phyloP scores from a whole-genome alignment of 2,888 invertebrate genomes.

The Xanthorhoe designata region DNA sequence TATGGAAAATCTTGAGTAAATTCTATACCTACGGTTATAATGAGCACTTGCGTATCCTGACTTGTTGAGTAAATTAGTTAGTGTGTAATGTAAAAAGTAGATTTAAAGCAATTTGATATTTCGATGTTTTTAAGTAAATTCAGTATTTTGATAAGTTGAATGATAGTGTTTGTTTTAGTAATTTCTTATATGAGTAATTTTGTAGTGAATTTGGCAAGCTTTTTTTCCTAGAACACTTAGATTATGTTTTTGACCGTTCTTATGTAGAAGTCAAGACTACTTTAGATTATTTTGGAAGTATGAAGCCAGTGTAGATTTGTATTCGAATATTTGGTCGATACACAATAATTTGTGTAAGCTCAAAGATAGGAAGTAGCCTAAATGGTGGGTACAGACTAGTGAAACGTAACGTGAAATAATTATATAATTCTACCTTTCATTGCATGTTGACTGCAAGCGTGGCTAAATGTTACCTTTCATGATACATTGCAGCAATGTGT shows the following conservation, averaged over 20 bases:
- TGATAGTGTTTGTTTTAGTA: slow-evolving; percentile 67
- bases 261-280: slow-evolving; percentile 45
- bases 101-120: slow-evolving; percentile 72
- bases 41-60: slow-evolving; percentile 81
- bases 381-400: no score
- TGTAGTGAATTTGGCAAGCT: slow-evolving; percentile 69
- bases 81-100: slow-evolving; percentile 77
- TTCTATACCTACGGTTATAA: slow-evolving; percentile 65
- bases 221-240: slow-evolving; percentile 59
- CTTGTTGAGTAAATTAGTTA: slow-evolving; percentile 59
- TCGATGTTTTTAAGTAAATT: slow-evolving; percentile 70
- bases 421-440: no score
- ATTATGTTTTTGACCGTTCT: slow-evolving; percentile 50
- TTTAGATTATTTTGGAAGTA: slow-evolving; percentile 47
- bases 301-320: slow-evolving; percentile 37
- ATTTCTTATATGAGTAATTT: slow-evolving; percentile 68
- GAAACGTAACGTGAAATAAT: no score
- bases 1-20: slow-evolving; percentile 46
- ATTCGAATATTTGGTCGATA: slow-evolving; percentile 35
- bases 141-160: slow-evolving; percentile 79
- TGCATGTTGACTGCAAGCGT: no score
- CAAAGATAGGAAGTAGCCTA: slow-evolving; percentile 7
- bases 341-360: slow-evolving; percentile 35
- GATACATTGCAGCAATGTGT: no score
- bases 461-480: no score